Evolutionary conservation across 2,888 invertebrate species (phyloP).

Genomic region (Carpatolechia fugitivella): DNA sequence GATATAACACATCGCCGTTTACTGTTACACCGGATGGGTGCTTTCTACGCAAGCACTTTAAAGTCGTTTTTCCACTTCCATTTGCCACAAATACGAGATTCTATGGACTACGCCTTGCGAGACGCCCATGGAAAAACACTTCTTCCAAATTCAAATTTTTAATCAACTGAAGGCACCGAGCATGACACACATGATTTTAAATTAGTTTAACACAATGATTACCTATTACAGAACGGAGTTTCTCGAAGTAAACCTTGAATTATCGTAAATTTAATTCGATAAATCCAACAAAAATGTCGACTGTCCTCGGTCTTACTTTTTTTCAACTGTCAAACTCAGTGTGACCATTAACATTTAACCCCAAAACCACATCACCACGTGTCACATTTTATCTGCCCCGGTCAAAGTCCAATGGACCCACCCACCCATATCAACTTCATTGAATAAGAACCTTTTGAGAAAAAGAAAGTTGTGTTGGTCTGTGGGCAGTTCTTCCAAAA

Average conservation of each 20-base stretch:
- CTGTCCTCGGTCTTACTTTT: conserved; percentile 28
- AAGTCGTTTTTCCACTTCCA: conserved; percentile 59
- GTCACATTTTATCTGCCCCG: neutral
- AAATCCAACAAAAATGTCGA: conserved; percentile 33
- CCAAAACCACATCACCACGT: neutral
- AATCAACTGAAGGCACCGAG: neutral
- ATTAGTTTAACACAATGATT: conserved; percentile 6
- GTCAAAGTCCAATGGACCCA: neutral
- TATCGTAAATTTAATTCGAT: conserved; percentile 20
- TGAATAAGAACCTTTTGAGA: no score
- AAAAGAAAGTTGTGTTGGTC: no score
- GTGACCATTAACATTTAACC: conserved; percentile 29
- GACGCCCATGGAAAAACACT: conserved; percentile 23
- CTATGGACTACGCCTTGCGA: conserved; percentile 17
- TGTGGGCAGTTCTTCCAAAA: no score
- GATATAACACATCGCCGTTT: conserved; percentile 54
- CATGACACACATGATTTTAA: neutral
- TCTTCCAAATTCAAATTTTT: conserved; percentile 9
- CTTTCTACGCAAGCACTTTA: conserved; percentile 31
- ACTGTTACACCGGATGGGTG: conserved; percentile 49
- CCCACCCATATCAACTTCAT: neutral
- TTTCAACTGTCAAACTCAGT: conserved; percentile 31
- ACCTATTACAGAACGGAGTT: conserved; percentile 4
- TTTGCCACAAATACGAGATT: conserved; percentile 37
- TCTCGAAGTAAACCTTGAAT: conserved; percentile 21